These are phyloP conservation scores for Hipparchia sbordonii DNA, from an alignment of 2,888 invertebrate genomes.

Conservation along the genomic window DNA sequence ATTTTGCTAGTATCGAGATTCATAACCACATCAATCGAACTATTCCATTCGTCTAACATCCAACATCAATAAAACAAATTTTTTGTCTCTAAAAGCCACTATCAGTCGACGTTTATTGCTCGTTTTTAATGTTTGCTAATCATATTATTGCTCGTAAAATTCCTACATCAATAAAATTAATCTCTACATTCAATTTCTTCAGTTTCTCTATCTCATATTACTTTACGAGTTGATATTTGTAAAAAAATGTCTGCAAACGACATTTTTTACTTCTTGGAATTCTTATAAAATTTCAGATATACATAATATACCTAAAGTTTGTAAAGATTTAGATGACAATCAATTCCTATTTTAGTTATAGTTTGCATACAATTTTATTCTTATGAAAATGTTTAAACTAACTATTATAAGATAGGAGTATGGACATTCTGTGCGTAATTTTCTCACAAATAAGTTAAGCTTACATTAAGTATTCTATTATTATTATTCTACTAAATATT, in stretches of 20 bases:
- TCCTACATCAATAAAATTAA: conserved; percentile 12
- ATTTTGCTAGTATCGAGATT: conserved; percentile 28
- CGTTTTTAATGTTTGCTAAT: conserved; percentile 18
- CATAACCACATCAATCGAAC: conserved; percentile 7
- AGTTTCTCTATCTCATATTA: no score
- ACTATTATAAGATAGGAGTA: neutral
- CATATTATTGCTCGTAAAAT: conserved; percentile 20
- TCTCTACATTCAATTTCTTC: conserved; percentile 13
- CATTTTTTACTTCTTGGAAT: neutral
- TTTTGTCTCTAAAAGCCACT: conserved; percentile 21
- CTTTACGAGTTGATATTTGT: no score
- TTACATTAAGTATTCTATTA: conserved; percentile 1
- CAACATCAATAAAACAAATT: conserved; percentile 24
- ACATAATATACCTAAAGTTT: no score
- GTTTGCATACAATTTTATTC: conserved; percentile 15
- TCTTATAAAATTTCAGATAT: neutral
- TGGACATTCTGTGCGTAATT: conserved; percentile 16
- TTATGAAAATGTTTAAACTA: neutral
- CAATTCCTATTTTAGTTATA: neutral
- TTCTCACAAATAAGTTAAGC: conserved; percentile 23
- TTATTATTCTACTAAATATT: conserved; percentile 34
- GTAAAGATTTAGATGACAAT: no score
- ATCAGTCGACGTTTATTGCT: conserved; percentile 33
- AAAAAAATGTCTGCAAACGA: neutral
- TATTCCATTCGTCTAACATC: conserved; percentile 8